Conservation (phyloP, 2,113 vertebrate genomes). For the Nothobranchius furzeri region DNA sequence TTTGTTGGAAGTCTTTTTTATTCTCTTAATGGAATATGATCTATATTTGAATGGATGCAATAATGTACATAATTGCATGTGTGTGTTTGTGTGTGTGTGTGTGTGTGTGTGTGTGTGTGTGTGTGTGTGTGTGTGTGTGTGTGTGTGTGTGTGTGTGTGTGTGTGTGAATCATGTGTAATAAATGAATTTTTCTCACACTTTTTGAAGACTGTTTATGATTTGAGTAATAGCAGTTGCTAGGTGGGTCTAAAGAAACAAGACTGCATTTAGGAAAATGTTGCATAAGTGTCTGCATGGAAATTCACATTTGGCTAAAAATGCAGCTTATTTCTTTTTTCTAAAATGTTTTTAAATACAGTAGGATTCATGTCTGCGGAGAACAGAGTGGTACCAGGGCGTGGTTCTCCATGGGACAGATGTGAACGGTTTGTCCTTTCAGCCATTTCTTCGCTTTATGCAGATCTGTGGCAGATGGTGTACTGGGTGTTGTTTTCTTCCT, state of each 20-base stretch:
- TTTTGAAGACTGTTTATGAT: not conserved
- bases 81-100: conserved; percentile 45
- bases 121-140: conserved; percentile 34
- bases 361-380: conserved; percentile 11
- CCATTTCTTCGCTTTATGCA: conserved; percentile 17
- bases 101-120: conserved; percentile 3
- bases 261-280: not conserved
- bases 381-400: conserved; percentile 61
- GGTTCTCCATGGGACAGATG: conserved; percentile 21
- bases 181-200: conserved; percentile 52
- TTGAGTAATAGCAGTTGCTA: conserved; percentile 1
- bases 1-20: conserved; percentile 12
- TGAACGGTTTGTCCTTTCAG: conserved; percentile 7
- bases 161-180: conserved; percentile 41
- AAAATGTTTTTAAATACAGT: conserved; percentile 2
- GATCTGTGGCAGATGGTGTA: not conserved
- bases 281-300: conserved; percentile 1
- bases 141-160: conserved; percentile 28
- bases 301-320: conserved; percentile 25
- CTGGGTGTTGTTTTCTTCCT: not conserved
- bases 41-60: conserved; percentile 63
- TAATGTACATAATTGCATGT: conserved; percentile 56
- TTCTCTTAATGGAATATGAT: conserved; percentile 13
- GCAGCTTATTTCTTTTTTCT: not conserved
- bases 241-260: conserved; percentile 13